phyloP scores from a whole-genome alignment of 2,113 vertebrate genomes.

The Elanoides forficatus region DNA sequence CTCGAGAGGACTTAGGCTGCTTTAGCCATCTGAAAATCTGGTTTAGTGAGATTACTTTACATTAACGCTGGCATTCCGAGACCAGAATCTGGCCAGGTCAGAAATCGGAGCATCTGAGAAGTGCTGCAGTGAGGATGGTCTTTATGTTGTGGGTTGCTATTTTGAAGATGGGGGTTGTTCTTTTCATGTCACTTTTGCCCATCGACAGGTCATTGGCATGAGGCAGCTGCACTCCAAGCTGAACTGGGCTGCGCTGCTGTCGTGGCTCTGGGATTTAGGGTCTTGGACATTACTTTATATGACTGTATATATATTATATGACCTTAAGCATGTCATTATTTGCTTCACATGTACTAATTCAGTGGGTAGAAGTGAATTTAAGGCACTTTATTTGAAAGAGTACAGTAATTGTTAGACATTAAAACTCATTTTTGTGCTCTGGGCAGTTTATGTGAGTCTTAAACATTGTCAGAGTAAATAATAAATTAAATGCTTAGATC shows the following conservation, averaged over 20 bases:
- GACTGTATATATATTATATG: too few species aligned
- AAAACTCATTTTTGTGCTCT: not conserved
- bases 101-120: not conserved
- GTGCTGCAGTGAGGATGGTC: not conserved
- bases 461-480: not conserved
- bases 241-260: not conserved
- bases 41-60: not conserved
- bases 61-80: rapidly evolving
- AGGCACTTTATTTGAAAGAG: not conserved
- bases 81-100: not conserved
- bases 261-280: not conserved
- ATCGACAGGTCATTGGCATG: not conserved
- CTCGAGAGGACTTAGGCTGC: not conserved
- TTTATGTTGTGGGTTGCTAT: not conserved
- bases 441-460: not conserved
- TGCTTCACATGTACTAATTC: rapidly evolving
- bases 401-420: not conserved
- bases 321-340: not conserved
- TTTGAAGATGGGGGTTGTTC: not conserved
- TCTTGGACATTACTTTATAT: not conserved
- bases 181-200: not conserved
- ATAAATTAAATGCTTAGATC: not conserved
- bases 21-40: not conserved
- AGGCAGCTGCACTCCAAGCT: not conserved
- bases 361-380: not conserved